phyloP scores from a whole-genome alignment of 2,797 vertebrate species.

The Zalophus californianus region DNA sequence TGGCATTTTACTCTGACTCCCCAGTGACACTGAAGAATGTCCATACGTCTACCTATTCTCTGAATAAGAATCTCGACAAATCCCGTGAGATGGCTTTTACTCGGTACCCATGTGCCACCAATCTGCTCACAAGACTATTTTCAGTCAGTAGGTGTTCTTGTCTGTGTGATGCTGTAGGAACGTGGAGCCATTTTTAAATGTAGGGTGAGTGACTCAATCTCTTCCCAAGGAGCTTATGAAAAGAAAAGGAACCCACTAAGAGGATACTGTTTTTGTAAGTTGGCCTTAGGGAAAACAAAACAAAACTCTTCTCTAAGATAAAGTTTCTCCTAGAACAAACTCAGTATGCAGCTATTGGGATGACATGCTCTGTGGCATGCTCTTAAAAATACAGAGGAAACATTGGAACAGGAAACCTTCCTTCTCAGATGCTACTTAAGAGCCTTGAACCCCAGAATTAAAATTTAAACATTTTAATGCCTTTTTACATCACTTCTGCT shows the following conservation, averaged over 20 bases:
- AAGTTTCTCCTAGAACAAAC: constrained; percentile 12
- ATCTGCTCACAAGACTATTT: constrained; percentile 11
- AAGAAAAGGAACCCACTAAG: neutral
- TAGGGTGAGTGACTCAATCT: neutral
- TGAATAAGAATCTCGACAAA: neutral
- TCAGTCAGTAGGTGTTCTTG: neutral
- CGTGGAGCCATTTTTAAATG: neutral
- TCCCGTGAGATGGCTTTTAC: neutral
- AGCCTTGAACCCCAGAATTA: neutral
- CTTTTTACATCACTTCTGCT: neutral
- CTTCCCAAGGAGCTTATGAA: neutral
- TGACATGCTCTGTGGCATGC: neutral
- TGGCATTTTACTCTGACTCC: neutral
- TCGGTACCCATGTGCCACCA: neutral
- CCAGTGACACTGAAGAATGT: neutral
- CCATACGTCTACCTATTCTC: neutral
- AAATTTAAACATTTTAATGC: constrained; percentile 2
- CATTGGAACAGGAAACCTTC: neutral
- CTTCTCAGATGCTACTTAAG: neutral
- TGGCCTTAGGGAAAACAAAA: neutral
- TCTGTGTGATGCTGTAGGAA: neutral
- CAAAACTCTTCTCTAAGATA: neutral
- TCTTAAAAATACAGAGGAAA: constrained; percentile 14
- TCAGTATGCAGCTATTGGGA: neutral
- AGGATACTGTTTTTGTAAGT: neutral